A percentile compares a stretch with the other conserved stretches of the same genome.
These are phyloP conservation scores for Eumerus sabulonum DNA, from an alignment of 2,888 invertebrate genomes.

Conservation along the genomic window DNA sequence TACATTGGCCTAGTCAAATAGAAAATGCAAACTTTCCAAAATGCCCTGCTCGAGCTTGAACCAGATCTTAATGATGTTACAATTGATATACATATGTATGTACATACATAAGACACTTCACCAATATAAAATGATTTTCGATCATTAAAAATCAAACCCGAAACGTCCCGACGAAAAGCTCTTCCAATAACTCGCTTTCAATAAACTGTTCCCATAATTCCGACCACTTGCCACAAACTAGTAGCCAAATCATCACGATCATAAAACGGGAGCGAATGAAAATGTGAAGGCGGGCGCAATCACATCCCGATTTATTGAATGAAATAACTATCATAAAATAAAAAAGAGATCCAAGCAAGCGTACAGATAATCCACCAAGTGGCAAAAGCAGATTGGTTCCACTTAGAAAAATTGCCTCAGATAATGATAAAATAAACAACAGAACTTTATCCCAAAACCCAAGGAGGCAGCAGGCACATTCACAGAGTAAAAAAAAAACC, in stretches of 20 bases:
- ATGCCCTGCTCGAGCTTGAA: no score
- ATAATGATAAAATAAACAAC: conserved; percentile 69
- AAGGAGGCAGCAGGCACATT: conserved; percentile 8
- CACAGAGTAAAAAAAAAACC: conserved; percentile 24
- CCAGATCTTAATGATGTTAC: no score
- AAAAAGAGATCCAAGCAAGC: conserved; percentile 53
- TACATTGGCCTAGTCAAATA: no score
- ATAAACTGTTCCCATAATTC: conserved; percentile 35
- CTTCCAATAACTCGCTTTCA: conserved; percentile 24
- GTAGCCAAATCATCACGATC: conserved; percentile 21
- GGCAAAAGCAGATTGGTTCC: conserved; percentile 68
- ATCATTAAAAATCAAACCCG: not conserved
- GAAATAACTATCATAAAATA: conserved; percentile 65
- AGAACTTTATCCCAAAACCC: conserved; percentile 47
- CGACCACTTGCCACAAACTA: conserved; percentile 3
- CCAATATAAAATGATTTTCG: no score
- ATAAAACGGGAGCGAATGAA: conserved; percentile 26
- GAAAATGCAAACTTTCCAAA: no score
- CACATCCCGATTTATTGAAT: conserved; percentile 65
- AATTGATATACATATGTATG: no score
- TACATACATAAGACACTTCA: no score
- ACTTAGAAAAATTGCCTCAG: conserved; percentile 69
- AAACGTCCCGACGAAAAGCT: conserved; percentile 4
- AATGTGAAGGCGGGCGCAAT: conserved; percentile 30
- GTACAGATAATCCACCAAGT: conserved; percentile 61